Evolutionary conservation across 1,140 invertebrate species (phyloP).

Genomic region (Mycetomoellerius zeteki): DNA sequence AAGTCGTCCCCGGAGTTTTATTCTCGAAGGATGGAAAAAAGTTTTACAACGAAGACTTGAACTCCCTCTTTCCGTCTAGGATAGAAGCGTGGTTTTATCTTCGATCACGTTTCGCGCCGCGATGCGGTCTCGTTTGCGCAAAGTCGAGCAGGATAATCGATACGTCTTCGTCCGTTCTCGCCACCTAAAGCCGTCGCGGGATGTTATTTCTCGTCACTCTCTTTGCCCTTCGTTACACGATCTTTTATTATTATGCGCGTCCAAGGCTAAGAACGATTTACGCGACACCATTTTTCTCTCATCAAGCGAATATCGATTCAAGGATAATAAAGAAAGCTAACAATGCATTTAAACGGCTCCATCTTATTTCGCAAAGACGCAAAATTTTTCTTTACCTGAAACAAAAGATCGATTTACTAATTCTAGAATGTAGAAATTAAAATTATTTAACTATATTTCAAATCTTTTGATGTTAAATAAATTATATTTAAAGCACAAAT

Average conservation of each 20-base stretch:
- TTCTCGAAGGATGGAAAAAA: conserved; percentile 61
- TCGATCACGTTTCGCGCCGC: conserved; percentile 74
- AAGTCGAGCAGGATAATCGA: conserved; percentile 76
- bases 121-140: conserved; percentile 78
- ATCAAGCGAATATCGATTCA: background rate
- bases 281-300: background rate
- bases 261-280: conserved; percentile 22
- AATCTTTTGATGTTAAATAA: background rate
- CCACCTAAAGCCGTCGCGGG: conserved; percentile 63
- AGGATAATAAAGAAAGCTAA: background rate
- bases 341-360: background rate
- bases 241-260: conserved; percentile 42
- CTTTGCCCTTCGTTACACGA: conserved; percentile 45
- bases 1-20: conserved; percentile 73
- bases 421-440: background rate
- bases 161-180: conserved; percentile 75
- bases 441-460: background rate
- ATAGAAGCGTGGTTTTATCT: conserved; percentile 73
- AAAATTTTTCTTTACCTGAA: background rate
- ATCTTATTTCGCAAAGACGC: background rate
- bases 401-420: background rate
- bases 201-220: conserved; percentile 61
- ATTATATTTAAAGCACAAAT: background rate
- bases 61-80: conserved; percentile 30
- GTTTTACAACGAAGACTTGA: conserved; percentile 43